Conservation (phyloP, 2,797 vertebrate genomes). For the Microchirus variegatus region DNA sequence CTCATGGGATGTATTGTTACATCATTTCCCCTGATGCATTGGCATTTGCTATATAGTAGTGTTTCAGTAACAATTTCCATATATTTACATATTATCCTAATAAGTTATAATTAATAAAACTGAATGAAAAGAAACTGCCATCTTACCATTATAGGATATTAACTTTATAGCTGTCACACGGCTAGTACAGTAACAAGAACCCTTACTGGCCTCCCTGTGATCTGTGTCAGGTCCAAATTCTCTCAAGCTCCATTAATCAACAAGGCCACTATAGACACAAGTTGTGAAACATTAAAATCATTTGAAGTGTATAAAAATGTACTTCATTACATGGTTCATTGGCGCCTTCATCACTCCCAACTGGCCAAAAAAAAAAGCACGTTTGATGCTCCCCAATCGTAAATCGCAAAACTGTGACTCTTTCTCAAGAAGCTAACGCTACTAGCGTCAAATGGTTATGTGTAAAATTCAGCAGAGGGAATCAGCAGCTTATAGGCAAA, state of each 20-base stretch:
- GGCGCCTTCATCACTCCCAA: slow-evolving; percentile 5
- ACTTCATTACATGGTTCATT: slow-evolving; percentile 18
- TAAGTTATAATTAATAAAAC: too few relatives aligned
- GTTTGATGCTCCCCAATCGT: background rate
- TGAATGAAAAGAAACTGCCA: too few relatives aligned
- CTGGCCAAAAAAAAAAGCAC: slow-evolving; percentile 1
- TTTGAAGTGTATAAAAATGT: background rate
- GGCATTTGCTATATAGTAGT: too few relatives aligned
- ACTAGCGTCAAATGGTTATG: background rate
- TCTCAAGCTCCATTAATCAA: slow-evolving; percentile 31
- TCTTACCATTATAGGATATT: too few relatives aligned
- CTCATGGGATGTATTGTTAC: too few relatives aligned
- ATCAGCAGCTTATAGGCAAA: background rate
- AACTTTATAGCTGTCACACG: too few relatives aligned
- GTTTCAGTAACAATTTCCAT: too few relatives aligned
- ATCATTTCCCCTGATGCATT: too few relatives aligned
- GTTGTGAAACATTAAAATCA: too few relatives aligned
- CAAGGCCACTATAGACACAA: background rate
- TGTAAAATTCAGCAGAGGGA: background rate
- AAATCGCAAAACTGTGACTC: slow-evolving; percentile 3
- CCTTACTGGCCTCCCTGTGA: slow-evolving; percentile 1
- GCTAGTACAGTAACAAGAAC: slow-evolving; percentile 1
- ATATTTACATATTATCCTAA: too few relatives aligned
- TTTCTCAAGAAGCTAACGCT: background rate
- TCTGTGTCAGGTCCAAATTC: slow-evolving; percentile 6